Evolutionary conservation across 2,113 vertebrate species (phyloP).

Genomic region (Anhinga rufa): DNA sequence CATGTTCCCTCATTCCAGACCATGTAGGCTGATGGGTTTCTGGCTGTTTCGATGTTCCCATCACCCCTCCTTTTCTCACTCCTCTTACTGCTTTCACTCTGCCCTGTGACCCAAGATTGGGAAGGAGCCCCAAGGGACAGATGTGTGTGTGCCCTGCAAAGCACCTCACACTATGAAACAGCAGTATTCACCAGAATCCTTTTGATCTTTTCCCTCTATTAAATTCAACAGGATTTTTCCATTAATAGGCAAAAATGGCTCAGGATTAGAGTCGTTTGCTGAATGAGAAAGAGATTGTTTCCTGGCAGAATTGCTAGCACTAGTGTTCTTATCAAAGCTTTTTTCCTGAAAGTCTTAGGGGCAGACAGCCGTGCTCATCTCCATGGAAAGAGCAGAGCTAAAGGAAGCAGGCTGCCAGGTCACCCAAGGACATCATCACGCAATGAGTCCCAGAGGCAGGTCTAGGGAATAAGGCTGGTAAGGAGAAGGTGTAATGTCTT

Average conservation of each 20-base stretch:
- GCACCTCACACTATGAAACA: not conserved
- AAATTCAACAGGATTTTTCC: constrained; percentile 50
- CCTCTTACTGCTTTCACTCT: not conserved
- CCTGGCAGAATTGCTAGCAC: not conserved
- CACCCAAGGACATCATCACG: not conserved
- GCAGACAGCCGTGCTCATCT: not conserved
- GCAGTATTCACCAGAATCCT: not conserved
- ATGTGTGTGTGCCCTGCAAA: not conserved
- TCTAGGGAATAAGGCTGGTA: not conserved
- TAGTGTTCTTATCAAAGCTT: not conserved
- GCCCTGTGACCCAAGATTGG: rapidly evolving
- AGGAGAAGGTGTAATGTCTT: not conserved
- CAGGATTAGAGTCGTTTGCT: not conserved
- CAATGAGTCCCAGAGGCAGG: not conserved
- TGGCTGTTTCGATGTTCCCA: not conserved
- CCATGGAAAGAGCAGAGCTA: not conserved
- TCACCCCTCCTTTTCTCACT: not conserved
- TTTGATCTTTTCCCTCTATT: not conserved
- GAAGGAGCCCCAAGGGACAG: not conserved
- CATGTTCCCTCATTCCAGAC: not conserved
- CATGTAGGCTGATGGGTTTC: not conserved
- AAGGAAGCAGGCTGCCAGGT: not conserved
- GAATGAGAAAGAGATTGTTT: not conserved
- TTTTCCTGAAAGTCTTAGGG: not conserved
- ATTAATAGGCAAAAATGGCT: not conserved